A percentile compares a stretch with the other conserved stretches of the same genome.
These are phyloP conservation scores for Odontamblyopus lacepedii DNA, from an alignment of 2,797 vertebrate species.

Conservation along the genomic window DNA sequence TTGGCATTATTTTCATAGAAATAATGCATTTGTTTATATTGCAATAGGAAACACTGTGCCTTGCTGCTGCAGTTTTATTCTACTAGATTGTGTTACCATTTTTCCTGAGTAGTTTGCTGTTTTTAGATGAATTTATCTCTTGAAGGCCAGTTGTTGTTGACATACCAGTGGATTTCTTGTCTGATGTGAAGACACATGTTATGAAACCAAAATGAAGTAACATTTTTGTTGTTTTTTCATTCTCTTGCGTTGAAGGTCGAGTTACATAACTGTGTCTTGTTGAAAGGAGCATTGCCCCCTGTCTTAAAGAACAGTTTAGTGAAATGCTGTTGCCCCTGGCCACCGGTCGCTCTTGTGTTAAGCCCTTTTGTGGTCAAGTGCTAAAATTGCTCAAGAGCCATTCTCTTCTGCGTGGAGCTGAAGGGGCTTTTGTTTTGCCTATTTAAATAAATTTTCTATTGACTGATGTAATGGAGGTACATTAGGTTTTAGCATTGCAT, in stretches of 20 bases:
- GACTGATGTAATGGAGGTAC: neutral
- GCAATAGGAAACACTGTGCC: neutral
- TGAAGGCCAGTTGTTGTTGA: conserved; percentile 5
- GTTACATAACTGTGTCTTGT: conserved; percentile 35
- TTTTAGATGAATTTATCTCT: conserved; percentile 8
- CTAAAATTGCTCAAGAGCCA: conserved; percentile 5
- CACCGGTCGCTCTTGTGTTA: conserved; percentile 17
- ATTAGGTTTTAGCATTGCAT: neutral
- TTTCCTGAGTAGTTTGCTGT: neutral
- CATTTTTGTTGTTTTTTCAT: conserved; percentile 3
- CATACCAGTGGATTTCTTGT: neutral
- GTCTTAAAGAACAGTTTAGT: conserved; percentile 41
- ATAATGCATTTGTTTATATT: neutral
- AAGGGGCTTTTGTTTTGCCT: conserved; percentile 38
- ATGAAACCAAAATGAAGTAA: conserved; percentile 4
- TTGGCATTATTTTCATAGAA: too few relatives aligned
- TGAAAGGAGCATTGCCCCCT: conserved; percentile 17
- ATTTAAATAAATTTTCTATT: conserved; percentile 15
- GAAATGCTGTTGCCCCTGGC: neutral
- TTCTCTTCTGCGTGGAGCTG: conserved; percentile 12
- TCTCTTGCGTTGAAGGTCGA: neutral
- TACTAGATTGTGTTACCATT: too few relatives aligned
- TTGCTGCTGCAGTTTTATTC: neutral
- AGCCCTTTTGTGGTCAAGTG: conserved; percentile 26
- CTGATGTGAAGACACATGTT: conserved; percentile 21